Conservation (phyloP, 2,888 invertebrate species). For the Nesidiocoris tenuis region DNA sequence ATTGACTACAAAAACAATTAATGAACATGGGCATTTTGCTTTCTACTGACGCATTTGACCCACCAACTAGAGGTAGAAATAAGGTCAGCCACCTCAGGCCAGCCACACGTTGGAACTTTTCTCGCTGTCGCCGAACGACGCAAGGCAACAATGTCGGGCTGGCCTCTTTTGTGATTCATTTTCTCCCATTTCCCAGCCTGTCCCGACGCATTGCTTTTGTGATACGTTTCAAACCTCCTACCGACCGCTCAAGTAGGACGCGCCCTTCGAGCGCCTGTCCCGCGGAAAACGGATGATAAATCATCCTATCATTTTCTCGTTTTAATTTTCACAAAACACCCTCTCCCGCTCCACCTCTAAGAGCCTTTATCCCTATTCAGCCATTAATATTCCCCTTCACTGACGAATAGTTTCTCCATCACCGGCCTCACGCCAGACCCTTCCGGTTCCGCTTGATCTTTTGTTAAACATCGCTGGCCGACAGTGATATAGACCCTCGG, state of each 20-base stretch:
- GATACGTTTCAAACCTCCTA: neutral
- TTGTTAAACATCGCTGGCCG: neutral
- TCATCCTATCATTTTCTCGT: constrained; percentile 30
- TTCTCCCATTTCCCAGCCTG: constrained; percentile 3
- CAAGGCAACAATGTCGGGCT: neutral
- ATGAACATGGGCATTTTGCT: no score
- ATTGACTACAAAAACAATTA: no score
- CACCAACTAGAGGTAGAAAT: no score
- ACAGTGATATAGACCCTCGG: no score
- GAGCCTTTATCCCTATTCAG: neutral
- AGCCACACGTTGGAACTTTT: neutral
- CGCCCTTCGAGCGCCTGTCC: neutral
- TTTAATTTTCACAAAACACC: constrained; percentile 31
- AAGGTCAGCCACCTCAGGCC: no score
- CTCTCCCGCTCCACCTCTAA: neutral
- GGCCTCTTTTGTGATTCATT: constrained; percentile 30
- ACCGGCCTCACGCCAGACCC: neutral
- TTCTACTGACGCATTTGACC: no score
- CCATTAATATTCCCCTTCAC: neutral
- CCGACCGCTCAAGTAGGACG: neutral
- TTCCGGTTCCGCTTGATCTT: neutral
- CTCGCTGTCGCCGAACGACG: neutral
- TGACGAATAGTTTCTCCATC: neutral
- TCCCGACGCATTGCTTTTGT: constrained; percentile 8
- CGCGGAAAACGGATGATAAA: constrained; percentile 10